These are phyloP conservation scores for Uropetala carovei DNA, from an alignment of 2,888 invertebrate genomes.

Conservation along the genomic window DNA sequence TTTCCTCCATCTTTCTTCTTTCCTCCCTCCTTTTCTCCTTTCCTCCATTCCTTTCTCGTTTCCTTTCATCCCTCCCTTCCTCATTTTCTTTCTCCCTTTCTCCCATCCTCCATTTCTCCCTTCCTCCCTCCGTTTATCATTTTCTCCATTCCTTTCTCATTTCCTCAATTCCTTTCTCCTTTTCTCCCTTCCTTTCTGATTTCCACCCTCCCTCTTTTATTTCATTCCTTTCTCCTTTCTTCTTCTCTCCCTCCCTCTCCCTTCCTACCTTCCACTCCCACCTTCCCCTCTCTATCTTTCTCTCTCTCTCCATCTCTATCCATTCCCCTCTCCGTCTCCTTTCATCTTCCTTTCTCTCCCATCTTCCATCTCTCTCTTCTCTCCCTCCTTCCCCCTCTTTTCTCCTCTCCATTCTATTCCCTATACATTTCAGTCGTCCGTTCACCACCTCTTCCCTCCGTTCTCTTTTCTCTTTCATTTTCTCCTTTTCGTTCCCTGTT, in stretches of 20 bases:
- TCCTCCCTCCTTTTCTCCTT: neutral
- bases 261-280: neutral
- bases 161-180: neutral
- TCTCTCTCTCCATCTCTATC: neutral
- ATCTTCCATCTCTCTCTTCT: too few species aligned
- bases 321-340: neutral
- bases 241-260: neutral
- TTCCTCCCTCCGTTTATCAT: too few species aligned
- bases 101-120: too few species aligned
- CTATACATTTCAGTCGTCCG: too few species aligned
- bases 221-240: neutral
- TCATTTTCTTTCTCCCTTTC: neutral
- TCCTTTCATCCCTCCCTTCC: neutral
- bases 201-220: too few species aligned
- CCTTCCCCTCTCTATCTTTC: too few species aligned
- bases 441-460: too few species aligned
- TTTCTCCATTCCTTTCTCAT: too few species aligned
- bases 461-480: neutral
- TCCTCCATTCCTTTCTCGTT: neutral
- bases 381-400: neutral
- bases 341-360: neutral
- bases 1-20: neutral
- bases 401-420: neutral
- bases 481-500: neutral
- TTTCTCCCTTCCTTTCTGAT: neutral